A percentile compares a stretch with the other conserved stretches of the same genome.
Conservation (phyloP, 53 echinoderm and acorn worm genomes). For the Mesocentrotus franciscanus region DNA sequence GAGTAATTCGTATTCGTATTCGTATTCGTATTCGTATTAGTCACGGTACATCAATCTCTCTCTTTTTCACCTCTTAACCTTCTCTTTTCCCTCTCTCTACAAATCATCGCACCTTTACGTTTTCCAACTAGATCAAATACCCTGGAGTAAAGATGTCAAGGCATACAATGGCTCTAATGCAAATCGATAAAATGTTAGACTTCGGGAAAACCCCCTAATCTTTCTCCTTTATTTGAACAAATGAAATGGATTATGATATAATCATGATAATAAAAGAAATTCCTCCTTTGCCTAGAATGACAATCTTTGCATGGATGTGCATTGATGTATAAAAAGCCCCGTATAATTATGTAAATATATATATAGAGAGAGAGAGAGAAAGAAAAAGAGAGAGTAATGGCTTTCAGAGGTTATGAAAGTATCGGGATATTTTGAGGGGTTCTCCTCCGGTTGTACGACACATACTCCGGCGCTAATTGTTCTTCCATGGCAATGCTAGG, state of each 20-base stretch:
- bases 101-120: neutral
- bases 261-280: neutral
- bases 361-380: neutral
- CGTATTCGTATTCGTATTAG: neutral
- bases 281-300: neutral
- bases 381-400: too few species aligned
- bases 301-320: neutral
- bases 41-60: neutral
- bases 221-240: neutral
- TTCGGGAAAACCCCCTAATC: neutral
- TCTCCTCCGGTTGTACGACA: too few species aligned
- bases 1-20: neutral
- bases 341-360: neutral
- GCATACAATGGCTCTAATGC: neutral
- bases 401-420: too few species aligned
- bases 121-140: neutral
- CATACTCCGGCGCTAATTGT: too few species aligned
- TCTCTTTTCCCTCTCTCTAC: neutral
- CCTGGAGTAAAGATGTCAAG: neutral
- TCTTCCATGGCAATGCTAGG: too few species aligned
- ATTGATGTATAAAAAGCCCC: neutral
- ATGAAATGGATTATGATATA: neutral
- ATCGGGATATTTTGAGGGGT: too few species aligned
- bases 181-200: neutral
- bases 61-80: neutral